Evolutionary conservation across 2,797 vertebrate genomes (phyloP), one percentile per base, ranked within the genome.

Genomic region (Liasis olivaceus): DNA sequence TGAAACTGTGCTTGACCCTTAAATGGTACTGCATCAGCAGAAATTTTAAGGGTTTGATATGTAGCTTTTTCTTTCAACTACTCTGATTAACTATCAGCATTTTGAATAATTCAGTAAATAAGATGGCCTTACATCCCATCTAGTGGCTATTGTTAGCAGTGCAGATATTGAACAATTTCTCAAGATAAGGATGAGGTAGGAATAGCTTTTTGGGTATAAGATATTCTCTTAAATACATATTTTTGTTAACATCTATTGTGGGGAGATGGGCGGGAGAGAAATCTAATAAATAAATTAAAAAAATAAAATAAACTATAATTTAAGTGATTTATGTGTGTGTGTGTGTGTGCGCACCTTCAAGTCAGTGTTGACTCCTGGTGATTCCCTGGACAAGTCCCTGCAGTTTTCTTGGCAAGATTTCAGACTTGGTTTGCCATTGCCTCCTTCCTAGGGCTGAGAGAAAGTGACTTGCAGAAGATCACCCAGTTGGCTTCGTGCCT

Each of bases 61-160:
- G 28, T n/a, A 84, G 56, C 28, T 22, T 51, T 12, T 20, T 88
- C 11, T 36, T 88, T 81, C 31, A 92, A 64, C 51, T 88, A 26
- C 42, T 14, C 11, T 22, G 26, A 51, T 85, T 77, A 77, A 26
- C 86, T 5, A 31, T 63, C 26, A 88, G 59, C 58, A 54, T 88
- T 88, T 88, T 87, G 31, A 92, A 86, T n/a, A 56, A 8, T 26
- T 15, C 9, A 31, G 60, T 60, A 92, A 81, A 88, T 88, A 60
- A 92, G 7, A 69, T 84, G 59, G 28, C 5, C 59, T 92, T 81
- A 77, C 60, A 42, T 92, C 26, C 91, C 87, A 92, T 88, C 91
- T 92, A 92, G 91, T 92, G 91, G 91, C 24, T 62, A 69, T 81
- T 92, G 58, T 84, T 92, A 92, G 91, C 54, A 42, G 69, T 92